A percentile compares a stretch with the other conserved stretches of the same genome.
Conservation (phyloP, 2,113 vertebrate genomes). For the Rafetus swinhoei region DNA sequence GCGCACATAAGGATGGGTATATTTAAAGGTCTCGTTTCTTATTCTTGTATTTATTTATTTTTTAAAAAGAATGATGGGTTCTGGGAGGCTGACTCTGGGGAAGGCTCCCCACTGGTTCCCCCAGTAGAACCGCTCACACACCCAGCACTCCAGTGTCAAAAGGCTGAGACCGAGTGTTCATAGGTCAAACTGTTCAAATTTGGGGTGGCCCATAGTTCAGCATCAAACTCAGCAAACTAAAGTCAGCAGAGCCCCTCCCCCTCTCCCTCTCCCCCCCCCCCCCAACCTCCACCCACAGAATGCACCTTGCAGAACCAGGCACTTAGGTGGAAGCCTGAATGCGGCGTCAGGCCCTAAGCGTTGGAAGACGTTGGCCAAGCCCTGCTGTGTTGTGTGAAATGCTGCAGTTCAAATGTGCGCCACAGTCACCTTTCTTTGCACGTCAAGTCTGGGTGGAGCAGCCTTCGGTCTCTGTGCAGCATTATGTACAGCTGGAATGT, state of each 20-base stretch:
- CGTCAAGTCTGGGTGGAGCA: background rate
- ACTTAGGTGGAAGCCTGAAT: background rate
- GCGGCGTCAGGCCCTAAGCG: background rate
- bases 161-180: background rate
- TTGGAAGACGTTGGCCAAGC: background rate
- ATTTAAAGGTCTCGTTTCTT: constrained; percentile 66
- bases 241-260: background rate
- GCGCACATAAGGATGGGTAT: constrained; percentile 48
- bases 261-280: too few relatives aligned
- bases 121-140: background rate
- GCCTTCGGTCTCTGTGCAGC: background rate
- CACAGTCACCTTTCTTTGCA: background rate
- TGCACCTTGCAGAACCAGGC: background rate
- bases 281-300: rapidly evolving
- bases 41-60: constrained; percentile 73
- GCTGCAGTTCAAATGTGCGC: background rate
- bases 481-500: too few relatives aligned
- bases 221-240: background rate
- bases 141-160: background rate
- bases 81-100: background rate
- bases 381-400: background rate
- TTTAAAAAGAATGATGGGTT: constrained; percentile 22
- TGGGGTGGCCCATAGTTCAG: background rate
- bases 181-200: background rate
- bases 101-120: background rate